Evolutionary conservation across 30 jellyfish, hydroid and myxozoan genomes (phyloP).

Genomic region (Mastigias papua): DNA sequence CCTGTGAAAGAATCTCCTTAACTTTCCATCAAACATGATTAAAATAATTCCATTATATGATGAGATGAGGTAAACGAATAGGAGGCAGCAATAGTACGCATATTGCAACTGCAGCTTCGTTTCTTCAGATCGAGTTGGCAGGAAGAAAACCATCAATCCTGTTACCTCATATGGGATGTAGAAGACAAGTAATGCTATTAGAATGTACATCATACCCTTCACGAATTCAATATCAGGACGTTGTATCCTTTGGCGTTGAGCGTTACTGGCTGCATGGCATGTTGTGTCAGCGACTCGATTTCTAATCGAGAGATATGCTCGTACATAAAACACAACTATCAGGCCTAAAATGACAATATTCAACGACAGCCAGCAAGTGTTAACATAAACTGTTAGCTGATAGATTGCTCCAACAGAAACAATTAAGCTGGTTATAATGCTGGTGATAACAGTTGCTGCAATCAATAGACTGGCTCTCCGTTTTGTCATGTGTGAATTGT

Average conservation of each 20-base stretch:
- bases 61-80: conserved; percentile 21
- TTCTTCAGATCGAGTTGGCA: neutral
- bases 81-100: conserved; percentile 4
- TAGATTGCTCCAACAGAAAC: neutral
- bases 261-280: neutral
- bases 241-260: neutral
- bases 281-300: conserved; percentile 1
- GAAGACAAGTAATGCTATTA: conserved; percentile 33
- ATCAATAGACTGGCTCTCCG: conserved; percentile 21
- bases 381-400: neutral
- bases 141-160: conserved; percentile 12
- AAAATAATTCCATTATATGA: conserved; percentile 26
- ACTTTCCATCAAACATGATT: conserved; percentile 23
- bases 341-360: conserved; percentile 2
- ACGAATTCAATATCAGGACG: conserved; percentile 36
- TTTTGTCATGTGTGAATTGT: conserved; percentile 32
- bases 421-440: neutral
- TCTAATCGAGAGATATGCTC: conserved; percentile 30
- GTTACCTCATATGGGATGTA: conserved; percentile 23
- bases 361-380: conserved; percentile 11
- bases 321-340: conserved; percentile 25
- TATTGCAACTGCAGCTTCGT: neutral
- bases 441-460: neutral
- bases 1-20: conserved; percentile 1
- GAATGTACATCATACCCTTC: conserved; percentile 30